phyloP scores from a whole-genome alignment of 1,140 invertebrate species.

The Drosophila baimaii region DNA sequence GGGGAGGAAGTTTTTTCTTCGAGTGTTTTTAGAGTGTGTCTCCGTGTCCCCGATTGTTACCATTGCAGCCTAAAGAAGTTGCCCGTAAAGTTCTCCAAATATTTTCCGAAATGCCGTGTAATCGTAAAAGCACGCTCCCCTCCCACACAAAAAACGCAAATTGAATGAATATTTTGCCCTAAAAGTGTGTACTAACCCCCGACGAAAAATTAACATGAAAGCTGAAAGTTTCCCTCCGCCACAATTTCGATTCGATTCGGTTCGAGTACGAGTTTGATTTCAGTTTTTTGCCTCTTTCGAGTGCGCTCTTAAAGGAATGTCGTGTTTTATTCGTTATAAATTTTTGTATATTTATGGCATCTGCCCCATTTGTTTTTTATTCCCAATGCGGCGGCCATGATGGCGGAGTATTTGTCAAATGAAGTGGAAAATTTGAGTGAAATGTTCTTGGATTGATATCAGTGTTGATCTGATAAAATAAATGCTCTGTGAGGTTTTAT shows the following conservation, averaged over 20 bases:
- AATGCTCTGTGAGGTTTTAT: too few relatives aligned
- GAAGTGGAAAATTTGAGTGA: conserved; percentile 20
- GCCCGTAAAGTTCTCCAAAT: conserved; percentile 60
- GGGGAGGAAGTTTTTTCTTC: conserved; percentile 51
- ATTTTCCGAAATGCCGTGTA: conserved; percentile 64
- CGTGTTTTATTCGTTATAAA: conserved; percentile 24
- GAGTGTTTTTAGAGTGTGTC: conserved; percentile 32
- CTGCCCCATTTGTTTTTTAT: conserved; percentile 55
- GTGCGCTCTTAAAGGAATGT: conserved; percentile 22
- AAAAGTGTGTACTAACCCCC: conserved; percentile 30
- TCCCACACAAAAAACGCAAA: conserved; percentile 48
- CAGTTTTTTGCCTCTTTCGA: conserved; percentile 6
- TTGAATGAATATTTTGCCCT: conserved; percentile 65
- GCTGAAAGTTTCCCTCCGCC: conserved; percentile 10
- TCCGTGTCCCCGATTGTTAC: conserved; percentile 32
- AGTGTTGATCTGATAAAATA: not conserved
- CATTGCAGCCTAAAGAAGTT: not conserved
- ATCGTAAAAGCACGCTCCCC: conserved; percentile 56
- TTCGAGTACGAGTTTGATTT: not conserved
- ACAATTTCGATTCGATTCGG: not conserved
- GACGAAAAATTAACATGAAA: conserved; percentile 46
- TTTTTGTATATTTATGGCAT: conserved; percentile 52
- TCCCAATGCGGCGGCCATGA: conserved; percentile 10
- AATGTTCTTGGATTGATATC: not conserved
- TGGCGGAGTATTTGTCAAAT: conserved; percentile 21